Conservation (phyloP, 2,797 vertebrate genomes). For the Premnoplex brunnescens region DNA sequence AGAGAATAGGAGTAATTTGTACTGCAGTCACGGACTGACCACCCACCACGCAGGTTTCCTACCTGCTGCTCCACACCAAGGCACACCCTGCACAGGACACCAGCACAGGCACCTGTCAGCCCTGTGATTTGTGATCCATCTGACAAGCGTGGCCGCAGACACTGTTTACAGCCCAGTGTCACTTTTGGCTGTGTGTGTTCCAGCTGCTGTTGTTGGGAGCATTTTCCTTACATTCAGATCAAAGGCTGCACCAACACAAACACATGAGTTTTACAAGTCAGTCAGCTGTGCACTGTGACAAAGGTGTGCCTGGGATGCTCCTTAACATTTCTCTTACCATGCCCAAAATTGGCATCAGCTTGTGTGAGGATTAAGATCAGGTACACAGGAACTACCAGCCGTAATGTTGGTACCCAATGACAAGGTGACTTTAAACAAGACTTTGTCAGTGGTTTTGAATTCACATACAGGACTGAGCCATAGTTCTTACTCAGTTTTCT, state of each 20-base stretch:
- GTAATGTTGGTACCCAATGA: neutral
- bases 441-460: neutral
- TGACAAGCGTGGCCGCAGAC: neutral
- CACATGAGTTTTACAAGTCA: neutral
- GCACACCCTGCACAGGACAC: neutral
- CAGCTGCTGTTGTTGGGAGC: conserved; percentile 51
- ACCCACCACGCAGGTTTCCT: conserved; percentile 72
- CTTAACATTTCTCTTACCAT: neutral
- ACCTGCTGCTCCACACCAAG: conserved; percentile 59
- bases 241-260: conserved; percentile 57
- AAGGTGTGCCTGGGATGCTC: neutral
- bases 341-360: neutral
- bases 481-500: neutral
- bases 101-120: conserved; percentile 77
- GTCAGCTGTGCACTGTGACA: neutral
- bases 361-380: neutral
- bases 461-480: neutral
- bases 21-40: conserved; percentile 80
- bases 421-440: neutral
- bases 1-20: conserved; percentile 72
- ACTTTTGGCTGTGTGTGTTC: conserved; percentile 69
- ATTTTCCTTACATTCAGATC: conserved; percentile 65
- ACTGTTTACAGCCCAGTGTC: conserved; percentile 54
- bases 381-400: neutral
- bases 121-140: conserved; percentile 55